Conservation (phyloP, 2,888 invertebrate genomes). For the Cephonodes hylas region DNA sequence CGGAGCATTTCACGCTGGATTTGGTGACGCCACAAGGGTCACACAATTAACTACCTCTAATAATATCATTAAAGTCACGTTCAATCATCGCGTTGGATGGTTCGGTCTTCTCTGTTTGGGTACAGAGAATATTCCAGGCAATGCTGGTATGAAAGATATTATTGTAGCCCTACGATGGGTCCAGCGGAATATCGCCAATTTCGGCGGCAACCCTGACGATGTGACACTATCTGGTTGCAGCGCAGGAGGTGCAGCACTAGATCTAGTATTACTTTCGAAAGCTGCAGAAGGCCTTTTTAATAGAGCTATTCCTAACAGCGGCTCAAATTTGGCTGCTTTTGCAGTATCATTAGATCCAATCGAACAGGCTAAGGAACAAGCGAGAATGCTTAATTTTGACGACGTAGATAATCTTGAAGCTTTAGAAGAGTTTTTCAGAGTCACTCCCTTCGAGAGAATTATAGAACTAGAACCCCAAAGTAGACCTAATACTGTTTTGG, state of each 20-base stretch:
- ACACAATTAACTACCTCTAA: conserved; percentile 33
- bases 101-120: conserved; percentile 42
- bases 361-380: conserved; percentile 31
- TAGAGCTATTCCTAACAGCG: conserved; percentile 21
- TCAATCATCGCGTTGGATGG: conserved; percentile 39
- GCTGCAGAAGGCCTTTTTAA: conserved; percentile 22
- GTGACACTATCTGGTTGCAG: conserved; percentile 41
- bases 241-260: conserved; percentile 35
- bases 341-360: conserved; percentile 33
- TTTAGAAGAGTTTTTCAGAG: conserved; percentile 35
- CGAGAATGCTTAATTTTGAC: conserved; percentile 24
- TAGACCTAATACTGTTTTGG: conserved; percentile 22
- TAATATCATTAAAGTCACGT: conserved; percentile 37
- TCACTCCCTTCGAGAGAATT: conserved; percentile 25
- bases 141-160: conserved; percentile 50
- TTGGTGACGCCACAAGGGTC: conserved; percentile 27
- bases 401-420: conserved; percentile 27
- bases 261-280: conserved; percentile 34
- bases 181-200: conserved; percentile 38
- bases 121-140: conserved; percentile 42
- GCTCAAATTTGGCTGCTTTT: conserved; percentile 26
- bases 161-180: conserved; percentile 44
- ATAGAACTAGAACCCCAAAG: conserved; percentile 14
- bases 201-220: conserved; percentile 45
- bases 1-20: conserved; percentile 49